These are phyloP conservation scores for Meandrina meandrites DNA, from an alignment of 92 coral and sea anemone species.

Conservation along the genomic window DNA sequence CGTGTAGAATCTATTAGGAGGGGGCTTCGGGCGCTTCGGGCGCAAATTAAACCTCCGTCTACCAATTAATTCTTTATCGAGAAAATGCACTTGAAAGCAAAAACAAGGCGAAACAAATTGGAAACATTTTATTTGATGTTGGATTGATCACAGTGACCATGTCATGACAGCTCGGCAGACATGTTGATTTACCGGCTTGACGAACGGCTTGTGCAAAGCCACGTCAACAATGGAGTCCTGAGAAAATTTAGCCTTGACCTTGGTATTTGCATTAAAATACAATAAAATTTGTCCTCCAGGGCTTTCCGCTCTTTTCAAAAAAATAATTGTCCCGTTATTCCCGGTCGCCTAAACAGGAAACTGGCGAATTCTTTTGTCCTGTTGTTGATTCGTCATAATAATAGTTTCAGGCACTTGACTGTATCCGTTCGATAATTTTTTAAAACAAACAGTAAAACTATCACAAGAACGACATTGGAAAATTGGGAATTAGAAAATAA, in stretches of 20 bases:
- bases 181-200: neutral
- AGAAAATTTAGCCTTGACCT: conserved; percentile 30
- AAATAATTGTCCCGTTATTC: conserved; percentile 1
- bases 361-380: conserved; percentile 27
- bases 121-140: neutral
- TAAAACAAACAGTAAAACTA: conserved; percentile 13
- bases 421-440: conserved; percentile 1
- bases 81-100: neutral
- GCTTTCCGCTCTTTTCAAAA: conserved; percentile 5
- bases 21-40: neutral
- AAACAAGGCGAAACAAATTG: neutral
- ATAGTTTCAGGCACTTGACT: conserved; percentile 13
- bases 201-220: neutral
- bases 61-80: neutral
- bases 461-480: neutral
- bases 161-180: neutral
- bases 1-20: neutral
- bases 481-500: neutral
- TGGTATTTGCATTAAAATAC: conserved; percentile 30
- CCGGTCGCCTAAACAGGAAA: conserved; percentile 37
- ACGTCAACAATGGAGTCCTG: neutral
- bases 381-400: conserved; percentile 6
- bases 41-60: neutral
- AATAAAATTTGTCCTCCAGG: conserved; percentile 21
- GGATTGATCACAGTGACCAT: neutral